Evolutionary conservation across 2,113 vertebrate species (phyloP).

Genomic region (Dolichotis patagonum): DNA sequence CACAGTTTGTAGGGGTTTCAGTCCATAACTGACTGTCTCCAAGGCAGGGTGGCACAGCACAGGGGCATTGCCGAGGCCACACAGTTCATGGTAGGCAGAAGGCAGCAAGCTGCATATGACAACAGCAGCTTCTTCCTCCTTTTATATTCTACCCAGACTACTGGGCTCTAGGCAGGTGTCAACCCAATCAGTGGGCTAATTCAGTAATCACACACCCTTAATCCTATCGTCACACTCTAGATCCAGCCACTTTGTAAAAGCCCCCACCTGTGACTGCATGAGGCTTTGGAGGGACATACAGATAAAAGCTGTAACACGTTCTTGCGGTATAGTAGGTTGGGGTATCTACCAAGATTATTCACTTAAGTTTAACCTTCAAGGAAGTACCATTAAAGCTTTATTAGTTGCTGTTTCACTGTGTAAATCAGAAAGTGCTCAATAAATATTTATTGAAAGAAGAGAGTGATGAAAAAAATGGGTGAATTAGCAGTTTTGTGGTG

Average conservation of each 20-base stretch:
- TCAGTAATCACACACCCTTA: not conserved
- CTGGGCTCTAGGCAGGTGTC: not conserved
- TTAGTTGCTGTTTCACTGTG: not conserved
- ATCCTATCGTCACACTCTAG: not conserved
- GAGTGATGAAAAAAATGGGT: not conserved
- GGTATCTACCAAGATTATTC: not conserved
- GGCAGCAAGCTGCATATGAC: not conserved
- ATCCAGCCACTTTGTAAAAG: not conserved
- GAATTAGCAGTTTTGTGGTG: rapidly evolving
- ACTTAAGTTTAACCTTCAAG: not conserved
- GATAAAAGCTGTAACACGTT: not conserved
- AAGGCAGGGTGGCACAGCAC: not conserved
- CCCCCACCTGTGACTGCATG: not conserved
- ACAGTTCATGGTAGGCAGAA: not conserved
- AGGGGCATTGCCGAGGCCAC: not conserved
- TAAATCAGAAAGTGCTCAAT: not conserved
- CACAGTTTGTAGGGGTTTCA: not conserved
- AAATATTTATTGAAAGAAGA: not conserved
- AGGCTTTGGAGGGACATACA: not conserved
- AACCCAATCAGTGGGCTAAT: not conserved
- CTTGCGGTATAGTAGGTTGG: not conserved
- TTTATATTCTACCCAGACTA: not conserved
- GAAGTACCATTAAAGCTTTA: not conserved
- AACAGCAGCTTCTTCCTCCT: not conserved
- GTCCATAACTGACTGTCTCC: not conserved